Base-by-base conservation (phyloP, 2,888 invertebrate species). In the Agrochola lota region DNA sequence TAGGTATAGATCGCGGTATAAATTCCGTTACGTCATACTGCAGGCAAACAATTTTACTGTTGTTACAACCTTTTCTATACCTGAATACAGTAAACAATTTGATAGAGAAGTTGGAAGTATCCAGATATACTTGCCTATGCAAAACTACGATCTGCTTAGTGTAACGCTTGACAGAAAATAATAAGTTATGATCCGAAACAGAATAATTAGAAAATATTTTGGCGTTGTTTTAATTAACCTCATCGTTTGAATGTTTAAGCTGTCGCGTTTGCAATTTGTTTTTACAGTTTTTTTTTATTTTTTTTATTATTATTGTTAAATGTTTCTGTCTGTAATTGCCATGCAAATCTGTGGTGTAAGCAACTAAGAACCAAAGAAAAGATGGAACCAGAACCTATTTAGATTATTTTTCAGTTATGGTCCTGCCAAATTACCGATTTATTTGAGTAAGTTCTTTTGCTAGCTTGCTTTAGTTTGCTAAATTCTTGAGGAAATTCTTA, bases 191-290 rank as follows among this genome's bases (percentile, higher is more conserved):
- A 35, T 46, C 72, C 20, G 23, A 30, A 43, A 55, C 23, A n/a
- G 43, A 3, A 43, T 71, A 62, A 46, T 46, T 46, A 52, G 17
- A 4, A 17, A 67, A 71, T 57, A 57, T 46, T 17, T 43, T 57
- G 23, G 1, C 26, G 40, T 43, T 26, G 57, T 73, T 73, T 57
- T 69, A 68, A 74, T 43, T 17, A 43, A 73, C 7, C 7, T 43
- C 23, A n/a, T 57, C n/a, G 30, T 57, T 57, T 30, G 6, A 73
- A 43, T 70, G 2, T 73, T 59, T 15, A 17, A 43, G 23, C 20
- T 12, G 7, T 2, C 3, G 49, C 2, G 26, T 57, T 43, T 55
- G 1, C 15, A 49, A 4, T n/a, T 67, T n/a, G n/a, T n/a, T n/a
- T n/a, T n/a, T n/a, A n/a, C n/a, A n/a, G n/a, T 12, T 72, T 40